Evolutionary conservation across 2,113 vertebrate species (phyloP).

Genomic region (Platysteira castanea): DNA sequence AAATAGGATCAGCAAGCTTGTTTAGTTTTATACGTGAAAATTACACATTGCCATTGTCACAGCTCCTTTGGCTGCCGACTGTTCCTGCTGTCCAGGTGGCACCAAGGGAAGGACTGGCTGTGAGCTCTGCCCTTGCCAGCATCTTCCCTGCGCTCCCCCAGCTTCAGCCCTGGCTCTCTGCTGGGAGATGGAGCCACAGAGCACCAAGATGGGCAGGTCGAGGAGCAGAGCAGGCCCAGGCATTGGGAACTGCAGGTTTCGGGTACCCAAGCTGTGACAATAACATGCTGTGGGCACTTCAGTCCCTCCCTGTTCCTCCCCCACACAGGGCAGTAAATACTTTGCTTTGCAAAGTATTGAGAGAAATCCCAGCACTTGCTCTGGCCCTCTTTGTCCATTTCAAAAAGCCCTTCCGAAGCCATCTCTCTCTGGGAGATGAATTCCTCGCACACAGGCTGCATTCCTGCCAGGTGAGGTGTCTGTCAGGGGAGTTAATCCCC

Average conservation of each 20-base stretch:
- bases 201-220: background rate
- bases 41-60: fast-evolving
- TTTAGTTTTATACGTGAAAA: background rate
- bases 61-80: background rate
- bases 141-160: background rate
- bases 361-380: background rate
- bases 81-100: background rate
- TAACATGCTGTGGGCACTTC: background rate
- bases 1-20: background rate
- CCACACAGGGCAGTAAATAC: background rate
- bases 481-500: background rate
- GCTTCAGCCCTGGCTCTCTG: background rate
- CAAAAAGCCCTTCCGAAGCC: background rate
- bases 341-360: background rate
- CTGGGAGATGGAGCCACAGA: background rate
- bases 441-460: fast-evolving
- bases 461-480: background rate
- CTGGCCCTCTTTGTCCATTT: background rate
- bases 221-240: background rate
- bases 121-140: background rate
- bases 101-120: background rate
- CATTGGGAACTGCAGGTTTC: background rate
- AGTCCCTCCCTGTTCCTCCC: background rate
- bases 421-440: background rate
- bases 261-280: fast-evolving